A percentile compares a stretch with the other conserved stretches of the same genome.
These are phyloP conservation scores for Phyllostomus discolor DNA, from an alignment of 2,113 vertebrate genomes.

Conservation along the genomic window DNA sequence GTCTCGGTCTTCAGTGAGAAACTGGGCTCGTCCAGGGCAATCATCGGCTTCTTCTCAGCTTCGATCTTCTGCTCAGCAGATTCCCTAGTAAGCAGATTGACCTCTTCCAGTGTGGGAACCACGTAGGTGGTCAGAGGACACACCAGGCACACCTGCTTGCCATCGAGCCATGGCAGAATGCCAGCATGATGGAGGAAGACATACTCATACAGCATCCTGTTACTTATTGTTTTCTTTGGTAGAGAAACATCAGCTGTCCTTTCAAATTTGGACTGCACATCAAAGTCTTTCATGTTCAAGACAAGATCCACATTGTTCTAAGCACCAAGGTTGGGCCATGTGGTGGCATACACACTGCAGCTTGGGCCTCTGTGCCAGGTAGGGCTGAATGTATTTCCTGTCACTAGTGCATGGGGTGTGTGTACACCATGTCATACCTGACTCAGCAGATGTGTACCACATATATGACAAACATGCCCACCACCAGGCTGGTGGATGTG, in stretches of 20 bases:
- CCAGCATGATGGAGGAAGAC: slow-evolving; percentile 94
- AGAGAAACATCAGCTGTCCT: slow-evolving; percentile 94
- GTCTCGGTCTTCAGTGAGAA: slow-evolving; percentile 93
- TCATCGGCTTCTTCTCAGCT: slow-evolving; percentile 74
- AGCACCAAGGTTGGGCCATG: no score
- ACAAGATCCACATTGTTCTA: no score
- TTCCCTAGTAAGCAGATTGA: slow-evolving; percentile 91
- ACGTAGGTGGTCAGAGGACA: slow-evolving; percentile 95
- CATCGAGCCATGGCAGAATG: slow-evolving; percentile 90
- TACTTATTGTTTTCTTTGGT: slow-evolving; percentile 95
- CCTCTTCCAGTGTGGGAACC: slow-evolving; percentile 92
- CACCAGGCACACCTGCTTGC: slow-evolving; percentile 90
- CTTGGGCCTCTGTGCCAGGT: slow-evolving; percentile 86
- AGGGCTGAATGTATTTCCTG: slow-evolving; percentile 88
- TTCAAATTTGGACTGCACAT: no score
- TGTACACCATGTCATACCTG: slow-evolving; percentile 96
- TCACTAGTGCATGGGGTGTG: slow-evolving; percentile 85
- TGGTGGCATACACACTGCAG: slow-evolving; percentile 78
- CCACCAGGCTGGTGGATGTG: slow-evolving; percentile 91
- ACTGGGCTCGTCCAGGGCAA: slow-evolving; percentile 85
- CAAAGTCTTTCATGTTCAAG: no score
- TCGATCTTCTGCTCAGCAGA: slow-evolving; percentile 83
- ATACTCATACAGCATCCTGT: slow-evolving; percentile 92
- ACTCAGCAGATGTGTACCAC: slow-evolving; percentile 96
- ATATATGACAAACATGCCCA: slow-evolving; percentile 93